These are phyloP conservation scores for Macroramphosus scolopax DNA, from an alignment of 2,797 vertebrate species.

Conservation along the genomic window DNA sequence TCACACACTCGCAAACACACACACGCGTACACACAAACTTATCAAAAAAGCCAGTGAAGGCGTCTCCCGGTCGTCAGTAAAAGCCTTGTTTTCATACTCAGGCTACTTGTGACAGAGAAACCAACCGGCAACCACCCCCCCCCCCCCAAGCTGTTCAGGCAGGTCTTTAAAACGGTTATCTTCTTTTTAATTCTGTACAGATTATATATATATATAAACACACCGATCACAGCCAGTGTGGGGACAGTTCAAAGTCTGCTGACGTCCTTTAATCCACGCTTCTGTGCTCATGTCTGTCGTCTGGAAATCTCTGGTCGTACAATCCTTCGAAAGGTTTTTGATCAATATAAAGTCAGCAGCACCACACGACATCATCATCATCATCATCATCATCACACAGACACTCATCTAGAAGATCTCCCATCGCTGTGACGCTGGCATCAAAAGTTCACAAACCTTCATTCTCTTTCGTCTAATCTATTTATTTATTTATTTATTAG, in stretches of 20 bases:
- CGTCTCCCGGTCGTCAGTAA: slow-evolving; percentile 29
- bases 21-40: slow-evolving; percentile 11
- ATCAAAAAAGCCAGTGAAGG: slow-evolving; percentile 34
- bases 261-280: slow-evolving; percentile 13
- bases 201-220: slow-evolving; percentile 76
- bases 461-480: no score
- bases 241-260: slow-evolving; percentile 28
- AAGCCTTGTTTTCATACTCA: slow-evolving; percentile 40
- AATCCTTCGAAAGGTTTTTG: slow-evolving; percentile 7
- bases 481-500: no score
- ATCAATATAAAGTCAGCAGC: slow-evolving; percentile 49
- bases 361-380: no score
- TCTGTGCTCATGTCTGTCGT: slow-evolving; percentile 29
- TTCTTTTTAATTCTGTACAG: slow-evolving; percentile 79
- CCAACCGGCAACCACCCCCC: slow-evolving; percentile 51
- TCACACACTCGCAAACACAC: slow-evolving; percentile 18
- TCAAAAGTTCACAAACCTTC: slow-evolving; percentile 19
- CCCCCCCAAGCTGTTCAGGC: slow-evolving; percentile 61
- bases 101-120: slow-evolving; percentile 43
- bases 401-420: slow-evolving; percentile 1
- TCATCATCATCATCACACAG: background rate
- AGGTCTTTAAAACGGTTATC: slow-evolving; percentile 68
- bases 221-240: slow-evolving; percentile 47
- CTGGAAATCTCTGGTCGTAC: no score
- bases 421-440: background rate